These are phyloP conservation scores for Rachycentron canadum DNA, from an alignment of 2,797 vertebrate genomes.

Conservation along the genomic window DNA sequence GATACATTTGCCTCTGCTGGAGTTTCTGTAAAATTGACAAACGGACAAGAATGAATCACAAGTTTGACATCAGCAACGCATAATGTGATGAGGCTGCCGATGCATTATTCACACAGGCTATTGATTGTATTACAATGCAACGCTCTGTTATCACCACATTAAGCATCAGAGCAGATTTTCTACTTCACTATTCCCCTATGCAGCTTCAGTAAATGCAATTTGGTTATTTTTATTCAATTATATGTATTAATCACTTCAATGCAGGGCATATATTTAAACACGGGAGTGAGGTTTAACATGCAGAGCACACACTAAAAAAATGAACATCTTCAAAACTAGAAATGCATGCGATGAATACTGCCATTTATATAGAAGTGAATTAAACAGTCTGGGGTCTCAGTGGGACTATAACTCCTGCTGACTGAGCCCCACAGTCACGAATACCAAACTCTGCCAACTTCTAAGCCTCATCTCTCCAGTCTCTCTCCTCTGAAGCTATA, in stretches of 20 bases:
- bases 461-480: slow-evolving; percentile 67
- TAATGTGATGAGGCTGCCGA: slow-evolving; percentile 62
- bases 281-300: slow-evolving; percentile 8
- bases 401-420: slow-evolving; percentile 68
- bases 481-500: slow-evolving; percentile 67
- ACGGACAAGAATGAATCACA: slow-evolving; percentile 63
- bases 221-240: slow-evolving; percentile 9
- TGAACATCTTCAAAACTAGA: slow-evolving; percentile 22
- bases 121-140: slow-evolving; percentile 62
- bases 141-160: slow-evolving; percentile 45
- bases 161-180: slow-evolving; percentile 26
- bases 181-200: neutral
- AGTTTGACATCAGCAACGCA: slow-evolving; percentile 64
- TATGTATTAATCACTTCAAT: neutral
- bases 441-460: slow-evolving; percentile 72
- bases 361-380: slow-evolving; percentile 56
- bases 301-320: slow-evolving; percentile 32
- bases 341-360: slow-evolving; percentile 38
- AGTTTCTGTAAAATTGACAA: slow-evolving; percentile 70
- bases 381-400: slow-evolving; percentile 55
- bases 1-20: slow-evolving; percentile 49
- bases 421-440: slow-evolving; percentile 72
- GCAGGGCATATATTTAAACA: slow-evolving; percentile 7
- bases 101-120: slow-evolving; percentile 64
- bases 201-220: neutral